Evolutionary conservation across 2,888 invertebrate species (phyloP).

Genomic region (Lymantria monacha): DNA sequence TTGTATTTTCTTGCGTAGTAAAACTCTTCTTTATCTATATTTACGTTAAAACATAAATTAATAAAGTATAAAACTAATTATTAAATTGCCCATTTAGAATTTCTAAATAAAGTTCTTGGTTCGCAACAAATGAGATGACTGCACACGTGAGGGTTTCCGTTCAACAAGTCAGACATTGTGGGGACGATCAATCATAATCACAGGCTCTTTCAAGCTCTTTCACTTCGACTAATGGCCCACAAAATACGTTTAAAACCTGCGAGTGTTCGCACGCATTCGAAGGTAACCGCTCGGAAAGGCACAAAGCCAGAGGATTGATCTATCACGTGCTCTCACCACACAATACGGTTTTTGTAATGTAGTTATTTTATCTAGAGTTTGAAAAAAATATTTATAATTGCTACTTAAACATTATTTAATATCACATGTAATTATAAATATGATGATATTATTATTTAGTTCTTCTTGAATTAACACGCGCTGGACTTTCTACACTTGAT

Average conservation of each 20-base stretch:
- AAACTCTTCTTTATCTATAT: too few species aligned
- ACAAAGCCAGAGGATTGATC: conserved; percentile 70
- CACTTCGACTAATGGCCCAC: conserved; percentile 79
- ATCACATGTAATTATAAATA: too few species aligned
- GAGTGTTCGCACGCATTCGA: conserved; percentile 66
- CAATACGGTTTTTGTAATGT: conserved; percentile 23
- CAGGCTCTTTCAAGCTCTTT: conserved; percentile 76
- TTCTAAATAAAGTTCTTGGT: conserved; percentile 41
- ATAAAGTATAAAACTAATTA: too few species aligned
- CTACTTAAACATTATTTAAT: too few species aligned
- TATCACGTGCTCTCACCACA: conserved; percentile 65
- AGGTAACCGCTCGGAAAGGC: conserved; percentile 77
- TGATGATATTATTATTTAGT: too few species aligned
- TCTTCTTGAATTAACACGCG: too few species aligned
- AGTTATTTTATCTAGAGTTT: background rate
- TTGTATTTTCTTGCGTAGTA: too few species aligned
- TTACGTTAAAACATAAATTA: too few species aligned
- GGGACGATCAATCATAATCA: conserved; percentile 80
- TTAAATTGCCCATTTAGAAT: background rate
- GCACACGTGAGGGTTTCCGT: conserved; percentile 68
- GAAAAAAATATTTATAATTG: background rate
- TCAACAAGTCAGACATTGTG: conserved; percentile 77
- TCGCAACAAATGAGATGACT: conserved; percentile 59
- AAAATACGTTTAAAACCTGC: conserved; percentile 80
- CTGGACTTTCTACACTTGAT: too few species aligned